Conservation (phyloP, 2,797 vertebrate species). For the Lophotriccus pileatus region DNA sequence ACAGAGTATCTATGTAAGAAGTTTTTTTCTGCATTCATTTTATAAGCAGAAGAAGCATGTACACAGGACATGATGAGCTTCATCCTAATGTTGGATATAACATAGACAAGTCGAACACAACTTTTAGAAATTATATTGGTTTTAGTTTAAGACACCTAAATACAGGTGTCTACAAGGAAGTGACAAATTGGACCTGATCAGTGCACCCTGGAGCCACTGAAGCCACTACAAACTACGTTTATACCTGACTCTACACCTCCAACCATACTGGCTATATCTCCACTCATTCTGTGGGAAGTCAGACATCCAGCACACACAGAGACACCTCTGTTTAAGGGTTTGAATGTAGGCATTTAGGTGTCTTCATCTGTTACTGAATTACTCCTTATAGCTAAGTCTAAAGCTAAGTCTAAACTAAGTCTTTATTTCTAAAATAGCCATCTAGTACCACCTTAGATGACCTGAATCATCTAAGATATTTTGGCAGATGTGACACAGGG, state of each 20-base stretch:
- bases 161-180: not conserved
- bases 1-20: not conserved
- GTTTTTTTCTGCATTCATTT: not conserved
- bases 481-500: not conserved
- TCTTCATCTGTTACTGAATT: not conserved
- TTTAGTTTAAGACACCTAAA: not conserved
- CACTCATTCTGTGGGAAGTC: not conserved
- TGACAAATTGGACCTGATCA: not conserved
- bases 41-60: not conserved
- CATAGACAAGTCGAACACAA: not conserved
- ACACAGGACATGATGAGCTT: not conserved
- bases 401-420: too few species aligned
- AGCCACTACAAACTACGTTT: not conserved
- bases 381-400: not conserved
- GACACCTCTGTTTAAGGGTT: not conserved
- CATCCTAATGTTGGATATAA: rapidly evolving
- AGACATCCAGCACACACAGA: not conserved
- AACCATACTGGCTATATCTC: not conserved
- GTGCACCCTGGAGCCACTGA: not conserved
- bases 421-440: not conserved
- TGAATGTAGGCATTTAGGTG: not conserved
- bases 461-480: not conserved
- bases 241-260: not conserved
- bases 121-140: not conserved
- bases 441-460: not conserved